These are phyloP conservation scores for Episyrphus balteatus DNA, from an alignment of 1,140 invertebrate species.

Conservation along the genomic window DNA sequence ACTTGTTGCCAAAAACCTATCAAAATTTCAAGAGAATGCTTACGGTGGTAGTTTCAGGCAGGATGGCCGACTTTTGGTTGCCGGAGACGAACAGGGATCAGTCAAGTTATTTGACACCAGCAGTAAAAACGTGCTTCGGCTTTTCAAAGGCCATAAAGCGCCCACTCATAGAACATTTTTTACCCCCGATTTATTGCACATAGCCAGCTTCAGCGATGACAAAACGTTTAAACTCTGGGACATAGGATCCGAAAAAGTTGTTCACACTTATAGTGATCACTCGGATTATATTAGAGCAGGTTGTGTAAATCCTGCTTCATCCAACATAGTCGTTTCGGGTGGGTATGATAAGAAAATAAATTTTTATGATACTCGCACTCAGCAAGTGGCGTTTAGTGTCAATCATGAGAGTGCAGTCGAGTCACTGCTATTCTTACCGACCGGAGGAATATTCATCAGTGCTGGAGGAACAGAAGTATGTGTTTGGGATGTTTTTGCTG, in stretches of 20 bases:
- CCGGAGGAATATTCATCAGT: slow-evolving; percentile 81
- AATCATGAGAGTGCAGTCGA: slow-evolving; percentile 88
- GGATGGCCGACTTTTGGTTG: slow-evolving; percentile 75
- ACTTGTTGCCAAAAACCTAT: slow-evolving; percentile 71
- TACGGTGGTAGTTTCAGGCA: slow-evolving; percentile 76
- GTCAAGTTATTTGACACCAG: slow-evolving; percentile 82
- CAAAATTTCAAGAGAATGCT: slow-evolving; percentile 72
- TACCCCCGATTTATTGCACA: slow-evolving; percentile 60
- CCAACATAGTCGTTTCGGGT: slow-evolving; percentile 71
- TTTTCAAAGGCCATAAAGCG: slow-evolving; percentile 44
- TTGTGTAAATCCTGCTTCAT: slow-evolving; percentile 59
- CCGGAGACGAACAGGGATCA: slow-evolving; percentile 78
- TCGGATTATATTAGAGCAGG: slow-evolving; percentile 76
- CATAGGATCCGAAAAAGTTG: slow-evolving; percentile 66
- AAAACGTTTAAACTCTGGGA: slow-evolving; percentile 84
- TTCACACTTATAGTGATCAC: slow-evolving; percentile 59
- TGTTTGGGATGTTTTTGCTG: slow-evolving; percentile 85
- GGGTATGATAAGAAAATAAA: slow-evolving; percentile 89
- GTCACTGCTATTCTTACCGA: slow-evolving; percentile 76
- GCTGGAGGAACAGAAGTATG: slow-evolving; percentile 86
- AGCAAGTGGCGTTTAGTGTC: slow-evolving; percentile 53
- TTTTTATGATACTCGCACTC: slow-evolving; percentile 76
- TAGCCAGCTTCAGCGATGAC: slow-evolving; percentile 90
- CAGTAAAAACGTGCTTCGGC: slow-evolving; percentile 62
- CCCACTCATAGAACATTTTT: slow-evolving; percentile 77